Conservation (phyloP, 1,140 invertebrate species). For the Lysiphlebus fabarum region DNA sequence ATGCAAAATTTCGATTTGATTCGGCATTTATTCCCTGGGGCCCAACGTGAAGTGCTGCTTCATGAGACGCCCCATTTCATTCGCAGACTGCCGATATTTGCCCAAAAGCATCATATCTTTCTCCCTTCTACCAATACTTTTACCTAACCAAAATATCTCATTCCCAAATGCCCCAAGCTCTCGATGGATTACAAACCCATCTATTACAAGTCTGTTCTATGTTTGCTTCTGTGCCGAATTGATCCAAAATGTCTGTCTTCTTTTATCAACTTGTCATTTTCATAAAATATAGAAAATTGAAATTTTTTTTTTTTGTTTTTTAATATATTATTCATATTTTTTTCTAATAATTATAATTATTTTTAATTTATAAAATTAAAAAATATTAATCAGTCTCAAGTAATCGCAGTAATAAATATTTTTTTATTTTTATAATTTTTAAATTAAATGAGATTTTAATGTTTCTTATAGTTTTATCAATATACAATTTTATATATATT, state of each 20-base stretch:
- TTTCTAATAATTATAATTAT: background rate
- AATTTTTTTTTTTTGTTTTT: too few relatives aligned
- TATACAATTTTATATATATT: too few relatives aligned
- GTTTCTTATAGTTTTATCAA: too few relatives aligned
- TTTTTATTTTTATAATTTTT: too few relatives aligned
- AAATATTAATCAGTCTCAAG: conserved; percentile 6
- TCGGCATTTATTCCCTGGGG: conserved; percentile 27
- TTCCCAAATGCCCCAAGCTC: conserved; percentile 53
- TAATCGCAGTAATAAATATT: too few relatives aligned
- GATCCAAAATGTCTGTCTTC: conserved; percentile 19
- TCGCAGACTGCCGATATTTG: conserved; percentile 55
- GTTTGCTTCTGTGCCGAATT: conserved; percentile 14
- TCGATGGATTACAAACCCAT: conserved; percentile 57
- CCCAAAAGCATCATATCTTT: conserved; percentile 6
- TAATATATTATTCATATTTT: background rate
- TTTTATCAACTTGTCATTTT: conserved; percentile 7
- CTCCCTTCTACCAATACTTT: conserved; percentile 3
- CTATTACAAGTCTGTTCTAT: conserved; percentile 52
- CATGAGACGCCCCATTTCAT: conserved; percentile 50
- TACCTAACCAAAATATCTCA: conserved; percentile 53
- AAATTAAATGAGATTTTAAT: too few relatives aligned
- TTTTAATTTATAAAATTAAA: background rate
- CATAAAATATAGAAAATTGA: background rate
- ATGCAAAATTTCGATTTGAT: conserved; percentile 25
- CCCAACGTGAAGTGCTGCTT: conserved; percentile 18